A percentile compares a stretch with the other conserved stretches of the same genome.
These are phyloP conservation scores for Eleginops maclovinus DNA, from an alignment of 2,113 vertebrate genomes.

Conservation along the genomic window DNA sequence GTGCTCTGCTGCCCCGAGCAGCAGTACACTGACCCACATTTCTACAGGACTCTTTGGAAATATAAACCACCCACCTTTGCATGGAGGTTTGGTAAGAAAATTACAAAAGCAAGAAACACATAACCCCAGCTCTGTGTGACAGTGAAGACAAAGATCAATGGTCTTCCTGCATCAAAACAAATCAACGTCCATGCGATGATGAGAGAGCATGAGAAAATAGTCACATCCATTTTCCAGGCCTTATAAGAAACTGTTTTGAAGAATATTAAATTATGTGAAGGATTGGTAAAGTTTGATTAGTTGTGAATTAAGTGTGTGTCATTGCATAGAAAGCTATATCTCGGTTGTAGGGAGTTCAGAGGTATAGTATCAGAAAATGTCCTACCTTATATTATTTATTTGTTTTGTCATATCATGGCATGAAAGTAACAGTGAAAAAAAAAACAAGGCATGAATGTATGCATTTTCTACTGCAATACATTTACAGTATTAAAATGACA, in stretches of 20 bases:
- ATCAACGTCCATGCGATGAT: background rate
- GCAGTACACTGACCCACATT: conserved; percentile 81
- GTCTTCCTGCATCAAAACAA: background rate
- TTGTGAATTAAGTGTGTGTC: background rate
- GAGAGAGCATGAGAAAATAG: background rate
- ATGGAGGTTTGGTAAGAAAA: conserved; percentile 8
- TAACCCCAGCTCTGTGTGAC: conserved; percentile 1
- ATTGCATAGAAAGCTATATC: background rate
- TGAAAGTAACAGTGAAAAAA: background rate
- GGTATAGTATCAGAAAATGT: background rate
- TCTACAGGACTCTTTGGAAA: conserved; percentile 52
- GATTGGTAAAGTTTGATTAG: background rate
- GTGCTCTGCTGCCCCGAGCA: conserved; percentile 76
- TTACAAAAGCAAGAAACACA: conserved; percentile 4
- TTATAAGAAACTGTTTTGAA: background rate
- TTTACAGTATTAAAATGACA: conserved; percentile 40
- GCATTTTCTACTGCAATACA: conserved; percentile 4
- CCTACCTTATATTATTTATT: background rate
- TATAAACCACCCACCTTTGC: conserved; percentile 34
- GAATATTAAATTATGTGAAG: background rate
- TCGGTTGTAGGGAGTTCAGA: background rate
- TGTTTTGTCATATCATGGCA: background rate
- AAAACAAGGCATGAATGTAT: background rate
- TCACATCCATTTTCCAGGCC: background rate
- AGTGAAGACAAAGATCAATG: background rate